Evolutionary conservation across 1,140 invertebrate genomes (phyloP).

Genomic region (Leptopilina boulardi): DNA sequence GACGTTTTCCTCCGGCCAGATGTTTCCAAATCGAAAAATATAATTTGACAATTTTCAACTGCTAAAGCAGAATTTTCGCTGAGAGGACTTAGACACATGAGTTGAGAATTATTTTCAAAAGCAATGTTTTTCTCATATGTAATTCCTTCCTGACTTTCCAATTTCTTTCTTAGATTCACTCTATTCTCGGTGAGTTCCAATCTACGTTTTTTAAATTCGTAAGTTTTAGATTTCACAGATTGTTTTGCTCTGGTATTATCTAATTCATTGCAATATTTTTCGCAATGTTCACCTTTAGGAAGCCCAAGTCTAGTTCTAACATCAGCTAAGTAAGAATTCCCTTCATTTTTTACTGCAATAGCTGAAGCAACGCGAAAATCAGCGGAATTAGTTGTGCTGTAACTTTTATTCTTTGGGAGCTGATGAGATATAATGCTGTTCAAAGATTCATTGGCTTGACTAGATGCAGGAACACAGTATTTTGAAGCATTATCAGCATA

Average conservation of each 20-base stretch:
- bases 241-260: conserved; percentile 32
- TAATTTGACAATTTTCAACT: conserved; percentile 32
- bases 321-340: conserved; percentile 36
- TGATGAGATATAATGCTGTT: conserved; percentile 35
- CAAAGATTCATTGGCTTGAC: conserved; percentile 38
- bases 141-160: conserved; percentile 35
- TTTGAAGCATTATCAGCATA: conserved; percentile 34
- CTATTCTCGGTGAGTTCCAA: conserved; percentile 31
- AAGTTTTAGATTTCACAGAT: conserved; percentile 27
- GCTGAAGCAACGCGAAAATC: conserved; percentile 33
- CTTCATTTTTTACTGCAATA: conserved; percentile 38
- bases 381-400: conserved; percentile 31
- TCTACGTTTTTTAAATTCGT: conserved; percentile 24
- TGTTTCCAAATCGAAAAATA: conserved; percentile 45
- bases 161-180: conserved; percentile 33
- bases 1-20: conserved; percentile 36
- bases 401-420: conserved; percentile 19
- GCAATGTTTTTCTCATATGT: conserved; percentile 10
- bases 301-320: conserved; percentile 35
- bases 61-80: conserved; percentile 17
- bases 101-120: conserved; percentile 6
- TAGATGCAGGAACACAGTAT: conserved; percentile 35
- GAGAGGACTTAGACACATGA: neutral
- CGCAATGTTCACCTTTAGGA: conserved; percentile 29
- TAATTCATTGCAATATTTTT: neutral